Conservation (phyloP, 2,888 invertebrate species). For the Adelognathus sp. region DNA sequence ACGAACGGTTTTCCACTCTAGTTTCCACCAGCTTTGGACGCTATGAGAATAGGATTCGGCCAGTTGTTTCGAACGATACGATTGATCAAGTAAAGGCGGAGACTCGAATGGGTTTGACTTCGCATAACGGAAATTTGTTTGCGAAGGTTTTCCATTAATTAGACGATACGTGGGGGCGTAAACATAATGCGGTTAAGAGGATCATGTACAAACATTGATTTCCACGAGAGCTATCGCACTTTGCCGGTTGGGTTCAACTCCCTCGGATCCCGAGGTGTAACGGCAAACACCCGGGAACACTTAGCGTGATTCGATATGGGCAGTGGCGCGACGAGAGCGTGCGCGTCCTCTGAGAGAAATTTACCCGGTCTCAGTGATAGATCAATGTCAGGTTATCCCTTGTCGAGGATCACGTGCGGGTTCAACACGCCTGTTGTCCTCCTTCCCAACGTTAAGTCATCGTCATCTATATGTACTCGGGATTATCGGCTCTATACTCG, state of each 20-base stretch:
- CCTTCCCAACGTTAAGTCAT: slow-evolving; percentile 35
- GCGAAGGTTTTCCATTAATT: slow-evolving; percentile 14
- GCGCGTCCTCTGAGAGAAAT: slow-evolving; percentile 32
- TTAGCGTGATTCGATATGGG: slow-evolving; percentile 64
- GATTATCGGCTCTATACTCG: background rate
- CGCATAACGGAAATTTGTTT: background rate
- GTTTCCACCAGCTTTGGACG: no score
- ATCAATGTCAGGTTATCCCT: slow-evolving; percentile 54
- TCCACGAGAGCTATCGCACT: background rate
- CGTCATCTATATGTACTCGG: slow-evolving; percentile 38
- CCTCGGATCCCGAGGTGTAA: slow-evolving; percentile 35
- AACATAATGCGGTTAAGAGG: background rate
- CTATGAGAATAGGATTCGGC: no score
- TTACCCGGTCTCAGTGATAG: slow-evolving; percentile 44
- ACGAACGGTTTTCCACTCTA: no score
- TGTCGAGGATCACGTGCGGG: slow-evolving; percentile 44
- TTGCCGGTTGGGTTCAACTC: slow-evolving; percentile 6
- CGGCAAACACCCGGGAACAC: slow-evolving; percentile 61
- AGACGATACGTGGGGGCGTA: slow-evolving; percentile 4
- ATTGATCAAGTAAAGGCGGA: background rate
- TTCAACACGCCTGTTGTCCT: slow-evolving; percentile 32
- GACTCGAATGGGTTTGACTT: background rate
- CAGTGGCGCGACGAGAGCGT: slow-evolving; percentile 20
- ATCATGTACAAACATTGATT: slow-evolving; percentile 21
- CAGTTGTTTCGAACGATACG: no score